Evolutionary conservation across 1,140 invertebrate genomes (phyloP).

Genomic region (Phortica variegata): DNA sequence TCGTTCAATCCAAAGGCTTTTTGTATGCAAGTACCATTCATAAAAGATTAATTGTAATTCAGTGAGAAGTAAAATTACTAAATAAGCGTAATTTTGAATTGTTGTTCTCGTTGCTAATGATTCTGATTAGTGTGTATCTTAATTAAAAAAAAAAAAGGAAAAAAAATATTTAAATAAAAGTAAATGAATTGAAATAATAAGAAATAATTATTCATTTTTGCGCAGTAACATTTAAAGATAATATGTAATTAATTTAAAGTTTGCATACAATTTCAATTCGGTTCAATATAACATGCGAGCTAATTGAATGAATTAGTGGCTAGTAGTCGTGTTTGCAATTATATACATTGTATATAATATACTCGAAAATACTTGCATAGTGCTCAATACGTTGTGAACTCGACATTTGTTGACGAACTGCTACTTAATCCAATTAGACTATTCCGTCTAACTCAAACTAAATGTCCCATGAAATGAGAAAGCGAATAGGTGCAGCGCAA

Average conservation of each 20-base stretch:
- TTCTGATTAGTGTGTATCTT: constrained; percentile 51
- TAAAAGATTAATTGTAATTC: constrained; percentile 29
- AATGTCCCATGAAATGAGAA: constrained; percentile 33
- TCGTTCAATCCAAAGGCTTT: constrained; percentile 48
- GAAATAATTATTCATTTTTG: too few species aligned
- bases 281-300: constrained; percentile 13
- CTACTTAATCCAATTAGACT: constrained; percentile 42
- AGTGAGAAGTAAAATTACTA: constrained; percentile 37
- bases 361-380: too few species aligned
- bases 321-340: constrained; percentile 22
- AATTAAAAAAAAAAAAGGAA: constrained; percentile 48
- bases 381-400: too few species aligned
- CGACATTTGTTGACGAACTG: constrained; percentile 10
- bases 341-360: too few species aligned
- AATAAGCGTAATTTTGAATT: constrained; percentile 22
- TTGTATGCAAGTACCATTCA: constrained; percentile 53
- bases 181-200: constrained; percentile 18
- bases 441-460: constrained; percentile 15
- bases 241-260: background rate
- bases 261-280: too few species aligned
- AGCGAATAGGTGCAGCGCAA: constrained; percentile 1
- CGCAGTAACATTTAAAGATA: background rate
- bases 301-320: constrained; percentile 39
- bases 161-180: constrained; percentile 22
- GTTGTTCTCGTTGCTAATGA: constrained; percentile 18